These are phyloP conservation scores for Shinisaurus crocodilurus DNA, from an alignment of 2,113 vertebrate species.

Conservation along the genomic window DNA sequence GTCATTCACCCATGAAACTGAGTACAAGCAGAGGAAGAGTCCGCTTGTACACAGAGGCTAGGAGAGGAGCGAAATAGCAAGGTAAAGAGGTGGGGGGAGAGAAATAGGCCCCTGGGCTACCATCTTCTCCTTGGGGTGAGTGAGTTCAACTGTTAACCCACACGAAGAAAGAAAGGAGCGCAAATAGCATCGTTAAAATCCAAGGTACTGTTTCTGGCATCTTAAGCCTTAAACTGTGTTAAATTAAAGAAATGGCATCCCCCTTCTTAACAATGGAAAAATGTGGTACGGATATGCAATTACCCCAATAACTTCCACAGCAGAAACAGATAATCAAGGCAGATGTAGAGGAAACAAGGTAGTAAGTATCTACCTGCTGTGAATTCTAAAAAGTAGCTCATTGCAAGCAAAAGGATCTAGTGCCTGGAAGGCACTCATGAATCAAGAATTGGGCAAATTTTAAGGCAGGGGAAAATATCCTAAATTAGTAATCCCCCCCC, in stretches of 20 bases:
- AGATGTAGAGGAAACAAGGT: background rate
- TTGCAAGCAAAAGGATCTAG: background rate
- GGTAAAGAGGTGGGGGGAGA: background rate
- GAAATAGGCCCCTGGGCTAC: background rate
- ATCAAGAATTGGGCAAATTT: background rate
- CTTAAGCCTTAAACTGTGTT: background rate
- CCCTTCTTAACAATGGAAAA: background rate
- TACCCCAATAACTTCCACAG: background rate
- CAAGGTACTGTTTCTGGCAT: background rate
- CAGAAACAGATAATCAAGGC: constrained; percentile 13
- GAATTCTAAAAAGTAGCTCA: background rate
- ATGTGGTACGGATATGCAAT: background rate
- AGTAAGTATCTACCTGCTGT: background rate
- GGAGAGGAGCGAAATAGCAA: background rate
- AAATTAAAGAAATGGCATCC: background rate
- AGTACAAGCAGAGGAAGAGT: too few relatives aligned
- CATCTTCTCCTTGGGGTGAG: background rate
- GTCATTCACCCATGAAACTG: too few relatives aligned
- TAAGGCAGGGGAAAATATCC: background rate
- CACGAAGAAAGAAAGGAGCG: background rate
- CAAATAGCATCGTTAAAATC: background rate
- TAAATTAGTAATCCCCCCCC: background rate
- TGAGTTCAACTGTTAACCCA: background rate
- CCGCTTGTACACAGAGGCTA: too few relatives aligned
- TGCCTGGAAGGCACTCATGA: background rate